These are phyloP conservation scores for Syritta pipiens DNA, from an alignment of 2,888 invertebrate genomes.

Conservation along the genomic window DNA sequence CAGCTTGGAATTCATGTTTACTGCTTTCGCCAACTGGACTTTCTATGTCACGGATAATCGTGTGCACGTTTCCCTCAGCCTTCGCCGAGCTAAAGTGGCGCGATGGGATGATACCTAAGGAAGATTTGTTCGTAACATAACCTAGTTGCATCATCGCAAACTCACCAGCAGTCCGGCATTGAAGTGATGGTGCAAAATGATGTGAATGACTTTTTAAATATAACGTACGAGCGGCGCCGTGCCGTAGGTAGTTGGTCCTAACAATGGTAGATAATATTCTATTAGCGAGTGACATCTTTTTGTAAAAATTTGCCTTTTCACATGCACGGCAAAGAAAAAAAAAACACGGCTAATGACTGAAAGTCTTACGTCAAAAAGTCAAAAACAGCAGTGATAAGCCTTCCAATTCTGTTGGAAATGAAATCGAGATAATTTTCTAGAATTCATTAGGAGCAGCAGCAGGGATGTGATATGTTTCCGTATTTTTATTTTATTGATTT, in stretches of 20 bases:
- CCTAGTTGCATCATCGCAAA: conserved; percentile 3
- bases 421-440: too few relatives aligned
- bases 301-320: background rate
- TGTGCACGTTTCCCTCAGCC: conserved; percentile 63
- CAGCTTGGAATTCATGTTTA: conserved; percentile 96
- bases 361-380: background rate
- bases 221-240: background rate
- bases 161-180: conserved; percentile 15
- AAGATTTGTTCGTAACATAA: background rate
- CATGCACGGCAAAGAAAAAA: background rate
- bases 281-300: conserved; percentile 34
- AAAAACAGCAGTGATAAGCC: too few relatives aligned
- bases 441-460: too few relatives aligned
- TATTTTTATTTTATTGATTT: too few relatives aligned
- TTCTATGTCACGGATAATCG: conserved; percentile 73
- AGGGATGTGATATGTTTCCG: too few relatives aligned
- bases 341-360: background rate
- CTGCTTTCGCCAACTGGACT: conserved; percentile 77
- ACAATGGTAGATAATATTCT: conserved; percentile 2
- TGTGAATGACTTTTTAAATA: conserved; percentile 20
- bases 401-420: too few relatives aligned
- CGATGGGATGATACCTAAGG: conserved; percentile 37
- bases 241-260: background rate
- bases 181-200: background rate
- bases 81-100: conserved; percentile 68